A percentile compares a stretch with the other conserved stretches of the same genome.
Evolutionary conservation across 2,888 invertebrate genomes (phyloP).

Genomic region (Drosophila mimetica): DNA sequence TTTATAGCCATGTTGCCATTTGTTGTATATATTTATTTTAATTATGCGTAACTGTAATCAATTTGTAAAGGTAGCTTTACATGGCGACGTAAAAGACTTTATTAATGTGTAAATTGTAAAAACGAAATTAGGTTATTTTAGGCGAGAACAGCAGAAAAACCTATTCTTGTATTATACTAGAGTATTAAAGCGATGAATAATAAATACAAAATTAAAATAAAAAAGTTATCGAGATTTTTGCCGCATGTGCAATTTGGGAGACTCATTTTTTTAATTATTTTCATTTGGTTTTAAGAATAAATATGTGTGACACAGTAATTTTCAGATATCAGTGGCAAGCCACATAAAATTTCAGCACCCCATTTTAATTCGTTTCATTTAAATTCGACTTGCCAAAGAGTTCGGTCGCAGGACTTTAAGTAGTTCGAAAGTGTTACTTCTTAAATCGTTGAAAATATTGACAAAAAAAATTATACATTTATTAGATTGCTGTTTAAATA

Average conservation of each 20-base stretch:
- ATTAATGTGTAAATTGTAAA: conserved; percentile 50
- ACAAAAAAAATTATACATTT: not conserved
- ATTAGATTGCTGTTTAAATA: not conserved
- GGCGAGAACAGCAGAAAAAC: conserved; percentile 8
- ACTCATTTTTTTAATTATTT: not conserved
- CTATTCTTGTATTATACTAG: conserved; percentile 39
- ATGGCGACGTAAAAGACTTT: conserved; percentile 69
- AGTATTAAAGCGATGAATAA: conserved; percentile 18
- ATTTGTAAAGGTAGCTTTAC: conserved; percentile 43
- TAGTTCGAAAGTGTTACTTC: not conserved
- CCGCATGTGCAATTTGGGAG: not conserved
- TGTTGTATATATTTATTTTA: conserved; percentile 73
- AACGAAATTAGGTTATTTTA: conserved; percentile 12
- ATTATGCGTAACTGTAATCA: conserved; percentile 31
- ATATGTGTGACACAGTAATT: not conserved
- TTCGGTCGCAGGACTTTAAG: not conserved
- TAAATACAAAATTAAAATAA: conserved; percentile 5
- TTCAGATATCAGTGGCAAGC: too few species aligned
- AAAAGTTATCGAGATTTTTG: not conserved
- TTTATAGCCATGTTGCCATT: conserved; percentile 74
- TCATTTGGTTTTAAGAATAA: not conserved
- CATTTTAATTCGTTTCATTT: not conserved
- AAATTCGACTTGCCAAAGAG: not conserved
- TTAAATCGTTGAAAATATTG: not conserved
- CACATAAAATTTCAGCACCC: too few species aligned